Conservation (phyloP, 2,888 invertebrate genomes). For the Polietes domitor region DNA sequence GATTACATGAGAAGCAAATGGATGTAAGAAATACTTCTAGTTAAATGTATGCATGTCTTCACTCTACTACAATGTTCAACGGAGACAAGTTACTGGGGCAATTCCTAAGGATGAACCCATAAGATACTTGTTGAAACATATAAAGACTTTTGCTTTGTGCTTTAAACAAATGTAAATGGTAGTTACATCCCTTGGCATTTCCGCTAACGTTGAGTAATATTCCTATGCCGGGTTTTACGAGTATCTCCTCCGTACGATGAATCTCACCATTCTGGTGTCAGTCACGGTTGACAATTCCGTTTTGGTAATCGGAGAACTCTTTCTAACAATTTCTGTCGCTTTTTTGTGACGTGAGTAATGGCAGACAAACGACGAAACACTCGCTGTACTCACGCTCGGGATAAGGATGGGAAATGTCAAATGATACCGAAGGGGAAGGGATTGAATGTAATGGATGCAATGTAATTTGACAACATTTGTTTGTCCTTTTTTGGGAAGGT, state of each 20-base stretch:
- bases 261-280: slow-evolving; percentile 32
- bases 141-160: too few species aligned
- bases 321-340: slow-evolving; percentile 19
- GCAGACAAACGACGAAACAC: slow-evolving; percentile 1
- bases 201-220: too few species aligned
- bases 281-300: slow-evolving; percentile 58
- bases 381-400: background rate
- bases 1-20: too few species aligned
- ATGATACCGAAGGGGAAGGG: background rate
- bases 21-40: too few species aligned
- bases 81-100: too few species aligned
- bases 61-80: too few species aligned
- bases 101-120: too few species aligned
- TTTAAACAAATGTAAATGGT: too few species aligned
- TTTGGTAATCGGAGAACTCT: slow-evolving; percentile 29
- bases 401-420: slow-evolving; percentile 7
- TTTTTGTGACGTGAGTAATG: slow-evolving; percentile 3
- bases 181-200: too few species aligned
- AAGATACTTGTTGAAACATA: too few species aligned
- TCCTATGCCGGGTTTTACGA: too few species aligned
- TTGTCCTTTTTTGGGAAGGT: slow-evolving; percentile 29
- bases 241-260: background rate
- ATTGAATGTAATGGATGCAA: slow-evolving; percentile 38
- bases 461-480: slow-evolving; percentile 56
- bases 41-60: too few species aligned